These are phyloP conservation scores for Cyclophora punctaria DNA, from an alignment of 2,888 invertebrate species.

Conservation along the genomic window DNA sequence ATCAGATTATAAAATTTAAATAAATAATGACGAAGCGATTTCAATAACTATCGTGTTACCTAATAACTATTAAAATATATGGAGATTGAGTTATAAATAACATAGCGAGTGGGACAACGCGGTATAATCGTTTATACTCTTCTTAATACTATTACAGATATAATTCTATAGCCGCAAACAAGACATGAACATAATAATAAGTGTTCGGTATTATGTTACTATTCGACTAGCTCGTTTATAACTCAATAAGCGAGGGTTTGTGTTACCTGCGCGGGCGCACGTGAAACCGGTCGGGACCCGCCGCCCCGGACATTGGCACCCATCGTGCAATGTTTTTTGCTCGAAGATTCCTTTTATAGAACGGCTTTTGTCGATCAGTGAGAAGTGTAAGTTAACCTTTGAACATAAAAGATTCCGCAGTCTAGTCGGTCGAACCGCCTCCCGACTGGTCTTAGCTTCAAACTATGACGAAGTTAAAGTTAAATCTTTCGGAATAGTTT, in stretches of 20 bases:
- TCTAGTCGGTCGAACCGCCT: no score
- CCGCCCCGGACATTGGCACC: conserved; percentile 36
- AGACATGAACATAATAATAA: conserved; percentile 15
- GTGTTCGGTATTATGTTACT: conserved; percentile 36
- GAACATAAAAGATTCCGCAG: no score
- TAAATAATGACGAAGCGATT: not conserved
- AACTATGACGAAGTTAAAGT: no score
- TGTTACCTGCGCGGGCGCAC: conserved; percentile 69
- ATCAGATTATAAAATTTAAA: not conserved
- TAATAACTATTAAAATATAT: conserved; percentile 16
- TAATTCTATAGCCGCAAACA: not conserved
- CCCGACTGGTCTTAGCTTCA: no score
- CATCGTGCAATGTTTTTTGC: conserved; percentile 60
- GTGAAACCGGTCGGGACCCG: conserved; percentile 56
- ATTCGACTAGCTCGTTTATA: conserved; percentile 60
- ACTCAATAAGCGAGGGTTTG: conserved; percentile 63
- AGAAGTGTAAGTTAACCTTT: conserved; percentile 14
- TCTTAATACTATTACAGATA: no score
- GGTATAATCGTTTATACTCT: conserved; percentile 21
- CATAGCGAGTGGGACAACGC: conserved; percentile 22
- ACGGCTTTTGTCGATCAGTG: conserved; percentile 29
- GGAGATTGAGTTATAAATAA: conserved; percentile 28
- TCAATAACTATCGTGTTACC: not conserved
- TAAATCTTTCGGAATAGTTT: no score
- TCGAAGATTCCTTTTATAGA: conserved; percentile 28